Percentiles rank a stretch among this genome's conserved stretches.
Evolutionary conservation across 2,888 invertebrate species (phyloP).

Genomic region (Lysandra bellargus): DNA sequence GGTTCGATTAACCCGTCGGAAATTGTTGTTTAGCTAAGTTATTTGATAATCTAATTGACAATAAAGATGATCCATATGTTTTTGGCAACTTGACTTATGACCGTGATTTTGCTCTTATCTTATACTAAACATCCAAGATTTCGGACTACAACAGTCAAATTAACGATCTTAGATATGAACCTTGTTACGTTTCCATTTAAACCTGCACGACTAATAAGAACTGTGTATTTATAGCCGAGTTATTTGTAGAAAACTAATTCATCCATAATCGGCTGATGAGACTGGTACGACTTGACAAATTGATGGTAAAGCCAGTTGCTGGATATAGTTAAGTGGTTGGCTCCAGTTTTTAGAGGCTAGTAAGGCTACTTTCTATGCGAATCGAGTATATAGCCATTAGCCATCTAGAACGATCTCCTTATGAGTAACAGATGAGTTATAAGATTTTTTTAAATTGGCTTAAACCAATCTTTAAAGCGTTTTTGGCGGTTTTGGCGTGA

Average conservation of each 20-base stretch:
- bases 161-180: no score
- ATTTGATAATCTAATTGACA: no score
- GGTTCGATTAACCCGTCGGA: no score
- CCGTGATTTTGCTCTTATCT: no score
- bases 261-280: not conserved
- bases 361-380: not conserved
- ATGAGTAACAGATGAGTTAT: no score
- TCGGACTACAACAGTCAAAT: no score
- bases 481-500: no score
- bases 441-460: not conserved
- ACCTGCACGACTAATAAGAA: not conserved
- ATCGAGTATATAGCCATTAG: not conserved
- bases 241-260: slow-evolving; percentile 13
- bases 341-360: not conserved
- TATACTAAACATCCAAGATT: no score
- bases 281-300: not conserved
- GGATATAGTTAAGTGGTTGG: not conserved
- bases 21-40: no score
- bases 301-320: not conserved
- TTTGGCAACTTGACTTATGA: no score
- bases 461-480: not conserved
- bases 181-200: not conserved
- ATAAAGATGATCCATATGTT: no score
- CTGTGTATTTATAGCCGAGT: not conserved
- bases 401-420: no score